Base-by-base conservation (phyloP, 2,797 vertebrate genomes). In the Artibeus jamaicensis region DNA sequence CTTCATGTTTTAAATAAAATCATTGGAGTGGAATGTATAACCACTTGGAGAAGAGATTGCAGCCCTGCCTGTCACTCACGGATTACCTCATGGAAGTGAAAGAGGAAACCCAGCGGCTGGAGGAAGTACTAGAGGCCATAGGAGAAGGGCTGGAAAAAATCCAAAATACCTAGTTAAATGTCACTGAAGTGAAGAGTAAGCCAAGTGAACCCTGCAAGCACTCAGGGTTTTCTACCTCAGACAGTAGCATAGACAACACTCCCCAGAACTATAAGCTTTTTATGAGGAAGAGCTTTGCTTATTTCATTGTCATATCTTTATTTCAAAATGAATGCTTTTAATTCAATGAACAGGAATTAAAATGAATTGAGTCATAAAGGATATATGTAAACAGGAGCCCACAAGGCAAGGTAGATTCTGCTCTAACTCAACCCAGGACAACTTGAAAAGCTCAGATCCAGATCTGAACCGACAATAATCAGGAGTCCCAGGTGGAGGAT, bases 21-120 rank as follows among this genome's bases (percentile, higher is more conserved):
- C 99, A 99, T 97, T 99, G 99, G 99, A 99, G 98, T 86, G 99
- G 99, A 6, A 98, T 99, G 98, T 99, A 99, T 97, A 99, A 99
- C 98, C 99, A 98, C n/a, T 99, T 99, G 97, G 99, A 99, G 95
- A 99, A 98, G 77, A 99, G 99, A 26, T 98, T 99, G 97, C 99
- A 99, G 90, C 99, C 99, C n/a, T 99, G 99, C 2, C 99, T 99
- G 97, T 99, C 99, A n/a, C 98, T 99, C 3, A 99, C 99, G 2
- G 99, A 99, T 93, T 99, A 99, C 87, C 98, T 99, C 53, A 98
- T 99, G 97, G 98, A 99, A 12, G 99, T 99, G 93, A 99, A 99
- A 95, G 99, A 99, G 95, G 99, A 99, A 98, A 99, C 99, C 0
- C 99, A 99, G 97, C 99, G 99, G 96, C 98, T 99, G 59, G 99